phyloP scores from a whole-genome alignment of 1,140 invertebrate species.

The Micrasema longulum region DNA sequence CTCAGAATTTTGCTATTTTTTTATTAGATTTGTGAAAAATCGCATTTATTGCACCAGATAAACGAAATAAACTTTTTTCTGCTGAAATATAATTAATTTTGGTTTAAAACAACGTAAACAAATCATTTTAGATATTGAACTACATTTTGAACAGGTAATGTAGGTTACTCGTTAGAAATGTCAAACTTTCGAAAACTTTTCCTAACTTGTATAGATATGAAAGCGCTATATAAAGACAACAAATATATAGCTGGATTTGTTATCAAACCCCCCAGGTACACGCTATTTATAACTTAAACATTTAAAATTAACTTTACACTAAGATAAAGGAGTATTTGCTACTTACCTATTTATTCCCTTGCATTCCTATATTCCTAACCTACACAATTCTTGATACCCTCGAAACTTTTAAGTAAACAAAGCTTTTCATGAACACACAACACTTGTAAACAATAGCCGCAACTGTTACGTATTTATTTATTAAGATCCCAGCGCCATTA shows the following conservation, averaged over 20 bases:
- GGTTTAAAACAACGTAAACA: too few species aligned
- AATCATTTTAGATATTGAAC: too few species aligned
- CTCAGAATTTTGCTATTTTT: too few species aligned
- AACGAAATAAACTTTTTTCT: too few species aligned
- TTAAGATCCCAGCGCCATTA: background rate
- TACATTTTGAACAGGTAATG: too few species aligned
- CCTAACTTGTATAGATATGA: too few species aligned
- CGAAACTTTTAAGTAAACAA: constrained; percentile 1
- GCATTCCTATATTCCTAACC: constrained; percentile 55
- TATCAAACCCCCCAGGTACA: background rate
- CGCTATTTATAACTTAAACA: background rate
- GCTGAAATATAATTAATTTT: too few species aligned
- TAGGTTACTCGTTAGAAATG: background rate
- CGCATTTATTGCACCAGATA: too few species aligned
- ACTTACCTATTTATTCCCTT: constrained; percentile 44
- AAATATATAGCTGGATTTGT: background rate
- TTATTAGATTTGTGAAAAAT: too few species aligned
- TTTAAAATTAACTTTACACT: background rate
- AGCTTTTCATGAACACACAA: constrained; percentile 7
- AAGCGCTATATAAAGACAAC: too few species aligned
- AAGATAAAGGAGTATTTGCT: constrained; percentile 16
- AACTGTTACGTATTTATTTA: background rate
- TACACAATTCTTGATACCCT: constrained; percentile 31
- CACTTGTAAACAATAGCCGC: background rate
- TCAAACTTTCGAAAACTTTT: constrained; percentile 24